Evolutionary conservation across 2,113 vertebrate species (phyloP).

Genomic region (Scomber japonicus): DNA sequence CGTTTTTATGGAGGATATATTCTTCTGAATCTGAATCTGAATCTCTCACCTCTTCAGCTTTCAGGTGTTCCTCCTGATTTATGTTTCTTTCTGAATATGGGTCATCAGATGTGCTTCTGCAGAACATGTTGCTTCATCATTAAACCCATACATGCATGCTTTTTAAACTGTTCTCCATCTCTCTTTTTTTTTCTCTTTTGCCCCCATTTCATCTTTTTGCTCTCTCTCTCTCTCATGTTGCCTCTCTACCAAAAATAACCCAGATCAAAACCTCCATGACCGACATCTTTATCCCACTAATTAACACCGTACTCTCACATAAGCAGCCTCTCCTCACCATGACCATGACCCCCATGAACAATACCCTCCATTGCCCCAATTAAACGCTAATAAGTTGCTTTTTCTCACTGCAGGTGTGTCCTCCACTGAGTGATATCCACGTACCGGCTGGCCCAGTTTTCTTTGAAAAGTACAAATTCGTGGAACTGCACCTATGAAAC

Average conservation of each 20-base stretch:
- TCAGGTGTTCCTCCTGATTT: background rate
- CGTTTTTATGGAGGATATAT: too few relatives aligned
- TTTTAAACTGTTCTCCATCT: background rate
- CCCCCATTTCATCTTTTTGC: background rate
- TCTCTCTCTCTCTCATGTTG: background rate
- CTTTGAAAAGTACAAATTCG: background rate
- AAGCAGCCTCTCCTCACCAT: background rate
- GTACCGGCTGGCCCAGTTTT: background rate
- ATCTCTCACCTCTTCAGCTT: background rate
- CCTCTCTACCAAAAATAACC: background rate
- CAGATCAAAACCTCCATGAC: too few relatives aligned
- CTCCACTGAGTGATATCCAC: background rate
- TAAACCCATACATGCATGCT: too few relatives aligned
- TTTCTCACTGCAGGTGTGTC: background rate
- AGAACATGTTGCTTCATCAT: background rate
- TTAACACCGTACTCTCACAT: too few relatives aligned
- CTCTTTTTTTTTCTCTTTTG: too few relatives aligned
- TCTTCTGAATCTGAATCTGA: too few relatives aligned
- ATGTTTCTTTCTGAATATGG: background rate
- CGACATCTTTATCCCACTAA: too few relatives aligned
- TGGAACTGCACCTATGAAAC: background rate
- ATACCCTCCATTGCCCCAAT: background rate
- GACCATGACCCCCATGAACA: background rate
- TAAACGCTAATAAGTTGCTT: background rate
- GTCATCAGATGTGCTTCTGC: background rate